phyloP scores from a whole-genome alignment of 2,888 invertebrate genomes.

The Cataglyphis altisquamis region DNA sequence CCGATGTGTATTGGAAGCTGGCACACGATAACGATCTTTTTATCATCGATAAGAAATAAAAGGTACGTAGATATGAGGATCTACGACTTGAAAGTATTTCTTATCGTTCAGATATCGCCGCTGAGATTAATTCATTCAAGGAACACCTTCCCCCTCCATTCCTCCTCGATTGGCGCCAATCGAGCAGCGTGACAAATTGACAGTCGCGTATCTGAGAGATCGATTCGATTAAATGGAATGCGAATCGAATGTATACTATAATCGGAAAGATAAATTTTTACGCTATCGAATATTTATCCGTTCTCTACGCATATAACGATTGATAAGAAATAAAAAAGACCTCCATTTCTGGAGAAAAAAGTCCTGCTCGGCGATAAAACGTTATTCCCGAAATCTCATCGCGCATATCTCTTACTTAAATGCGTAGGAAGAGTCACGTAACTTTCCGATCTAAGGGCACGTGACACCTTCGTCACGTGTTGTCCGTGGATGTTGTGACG shows the following conservation, averaged over 20 bases:
- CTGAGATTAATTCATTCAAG: constrained; percentile 62
- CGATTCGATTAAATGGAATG: neutral
- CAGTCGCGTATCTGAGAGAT: constrained; percentile 20
- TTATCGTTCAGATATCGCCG: constrained; percentile 61
- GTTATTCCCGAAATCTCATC: too few relatives aligned
- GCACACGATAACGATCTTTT: constrained; percentile 25
- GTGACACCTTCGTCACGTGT: constrained; percentile 73
- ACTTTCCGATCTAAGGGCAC: constrained; percentile 68
- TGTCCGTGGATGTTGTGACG: constrained; percentile 62
- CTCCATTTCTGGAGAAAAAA: neutral
- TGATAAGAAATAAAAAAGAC: neutral
- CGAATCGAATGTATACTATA: neutral
- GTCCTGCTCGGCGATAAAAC: neutral
- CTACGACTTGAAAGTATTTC: constrained; percentile 42
- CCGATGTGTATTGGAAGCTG: neutral
- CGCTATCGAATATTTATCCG: neutral
- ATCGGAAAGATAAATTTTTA: constrained; percentile 19
- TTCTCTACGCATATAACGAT: neutral
- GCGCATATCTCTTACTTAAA: neutral
- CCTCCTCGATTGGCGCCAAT: constrained; percentile 5
- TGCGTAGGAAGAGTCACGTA: constrained; percentile 17
- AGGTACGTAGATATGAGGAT: constrained; percentile 14
- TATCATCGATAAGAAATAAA: constrained; percentile 29
- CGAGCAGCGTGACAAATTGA: constrained; percentile 33
- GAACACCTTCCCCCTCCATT: constrained; percentile 51